Evolutionary conservation across 1,140 invertebrate genomes (phyloP).

Genomic region (Orussus abietinus): DNA sequence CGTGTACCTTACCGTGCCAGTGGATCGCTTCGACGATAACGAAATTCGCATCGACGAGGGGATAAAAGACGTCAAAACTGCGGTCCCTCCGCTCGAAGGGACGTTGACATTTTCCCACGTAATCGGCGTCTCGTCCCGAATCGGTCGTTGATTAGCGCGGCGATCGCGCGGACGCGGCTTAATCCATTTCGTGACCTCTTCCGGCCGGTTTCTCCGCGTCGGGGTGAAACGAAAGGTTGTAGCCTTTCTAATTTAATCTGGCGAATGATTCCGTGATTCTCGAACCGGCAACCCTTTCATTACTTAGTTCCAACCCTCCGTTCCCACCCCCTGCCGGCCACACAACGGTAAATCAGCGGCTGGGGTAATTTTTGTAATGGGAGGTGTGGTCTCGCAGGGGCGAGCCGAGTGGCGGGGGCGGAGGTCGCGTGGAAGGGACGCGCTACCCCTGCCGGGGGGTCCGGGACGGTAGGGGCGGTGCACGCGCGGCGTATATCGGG

Average conservation of each 20-base stretch:
- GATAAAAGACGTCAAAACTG: neutral
- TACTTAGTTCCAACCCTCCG: conserved; percentile 45
- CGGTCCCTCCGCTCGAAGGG: neutral
- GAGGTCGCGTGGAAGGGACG: conserved; percentile 23
- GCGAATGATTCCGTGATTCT: conserved; percentile 56
- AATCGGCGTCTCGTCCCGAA: conserved; percentile 34
- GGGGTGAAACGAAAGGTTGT: conserved; percentile 34
- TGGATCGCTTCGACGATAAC: too few species aligned
- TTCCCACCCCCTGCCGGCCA: conserved; percentile 17
- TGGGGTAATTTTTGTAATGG: conserved; percentile 56
- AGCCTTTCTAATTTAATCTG: conserved; percentile 55
- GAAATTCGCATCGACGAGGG: too few species aligned
- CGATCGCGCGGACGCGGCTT: conserved; percentile 22
- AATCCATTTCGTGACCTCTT: conserved; percentile 31
- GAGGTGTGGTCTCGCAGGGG: conserved; percentile 50
- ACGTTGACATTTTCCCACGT: too few species aligned
- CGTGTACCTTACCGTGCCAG: too few species aligned
- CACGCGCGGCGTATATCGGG: too few species aligned
- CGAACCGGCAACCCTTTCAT: conserved; percentile 52
- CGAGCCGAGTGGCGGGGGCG: too few species aligned
- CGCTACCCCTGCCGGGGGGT: conserved; percentile 20
- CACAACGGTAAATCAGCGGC: conserved; percentile 53
- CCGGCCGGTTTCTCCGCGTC: conserved; percentile 1
- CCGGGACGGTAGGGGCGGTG: too few species aligned
- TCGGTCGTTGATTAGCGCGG: conserved; percentile 32